A percentile compares a stretch with the other conserved stretches of the same genome.
Conservation (phyloP, 2,113 vertebrate genomes). For the Meleagris gallopavo region DNA sequence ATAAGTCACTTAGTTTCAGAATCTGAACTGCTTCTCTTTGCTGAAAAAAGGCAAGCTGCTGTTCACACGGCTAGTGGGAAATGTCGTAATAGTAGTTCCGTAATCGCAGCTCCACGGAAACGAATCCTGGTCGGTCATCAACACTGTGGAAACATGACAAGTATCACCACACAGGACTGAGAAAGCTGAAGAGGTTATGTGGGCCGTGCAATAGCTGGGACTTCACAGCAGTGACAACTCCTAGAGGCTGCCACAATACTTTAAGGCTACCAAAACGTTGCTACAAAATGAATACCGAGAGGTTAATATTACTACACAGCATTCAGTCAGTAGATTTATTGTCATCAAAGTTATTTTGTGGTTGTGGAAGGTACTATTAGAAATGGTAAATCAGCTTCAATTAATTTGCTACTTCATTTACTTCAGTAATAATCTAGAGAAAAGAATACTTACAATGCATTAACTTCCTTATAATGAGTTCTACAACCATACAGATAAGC, state of each 20-base stretch:
- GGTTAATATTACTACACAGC: background rate
- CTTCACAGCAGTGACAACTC: background rate
- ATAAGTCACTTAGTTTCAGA: background rate
- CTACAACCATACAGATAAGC: background rate
- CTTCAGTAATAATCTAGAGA: background rate
- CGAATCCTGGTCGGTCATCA: slow-evolving; percentile 86
- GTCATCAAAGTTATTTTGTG: background rate
- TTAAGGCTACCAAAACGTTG: background rate
- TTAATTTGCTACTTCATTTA: background rate
- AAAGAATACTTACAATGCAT: background rate
- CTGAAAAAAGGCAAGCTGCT: background rate
- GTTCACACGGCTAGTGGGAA: slow-evolving; percentile 76
- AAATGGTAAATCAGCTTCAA: background rate
- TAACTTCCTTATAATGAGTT: background rate
- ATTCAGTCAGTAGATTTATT: background rate
- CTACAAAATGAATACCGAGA: background rate
- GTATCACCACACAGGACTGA: background rate
- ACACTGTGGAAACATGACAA: slow-evolving; percentile 72
- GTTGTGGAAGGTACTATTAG: background rate
- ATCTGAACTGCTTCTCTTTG: background rate
- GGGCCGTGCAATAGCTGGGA: too few relatives aligned
- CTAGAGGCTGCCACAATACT: background rate
- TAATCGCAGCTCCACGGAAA: slow-evolving; percentile 84
- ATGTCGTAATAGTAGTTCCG: slow-evolving; percentile 95
- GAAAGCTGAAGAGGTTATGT: background rate